phyloP scores from a whole-genome alignment of 2,797 vertebrate species.

The Sebastes paucispinis region DNA sequence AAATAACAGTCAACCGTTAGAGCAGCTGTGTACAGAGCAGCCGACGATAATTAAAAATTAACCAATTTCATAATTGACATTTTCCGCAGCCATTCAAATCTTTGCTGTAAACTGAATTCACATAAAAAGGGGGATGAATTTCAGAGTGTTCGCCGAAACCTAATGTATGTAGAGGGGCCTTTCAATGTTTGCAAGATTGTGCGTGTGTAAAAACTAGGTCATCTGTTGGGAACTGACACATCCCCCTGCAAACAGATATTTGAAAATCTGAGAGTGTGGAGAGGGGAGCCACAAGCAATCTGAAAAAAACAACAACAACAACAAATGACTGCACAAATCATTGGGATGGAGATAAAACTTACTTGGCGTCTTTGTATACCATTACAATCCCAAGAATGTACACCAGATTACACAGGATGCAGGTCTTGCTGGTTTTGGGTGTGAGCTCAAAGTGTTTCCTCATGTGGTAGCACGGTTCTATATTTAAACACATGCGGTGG shows the following conservation, averaged over 20 bases:
- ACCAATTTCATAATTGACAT: conserved; percentile 76
- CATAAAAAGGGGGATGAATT: conserved; percentile 39
- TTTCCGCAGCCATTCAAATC: conserved; percentile 63
- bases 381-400: conserved; percentile 63
- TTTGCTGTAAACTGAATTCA: conserved; percentile 51
- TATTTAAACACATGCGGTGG: conserved; percentile 69
- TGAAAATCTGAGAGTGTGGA: conserved; percentile 77
- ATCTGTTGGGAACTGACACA: conserved; percentile 83
- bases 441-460: conserved; percentile 47
- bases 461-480: conserved; percentile 46
- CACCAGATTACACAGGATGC: conserved; percentile 63
- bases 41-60: conserved; percentile 80
- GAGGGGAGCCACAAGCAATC: conserved; percentile 74
- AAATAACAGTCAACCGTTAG: conserved; percentile 71
- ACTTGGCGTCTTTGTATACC: conserved; percentile 62
- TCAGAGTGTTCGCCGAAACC: conserved; percentile 45
- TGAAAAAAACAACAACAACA: conserved; percentile 54
- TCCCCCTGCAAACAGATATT: conserved; percentile 81
- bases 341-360: conserved; percentile 65
- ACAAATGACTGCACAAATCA: conserved; percentile 78
- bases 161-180: conserved; percentile 69
- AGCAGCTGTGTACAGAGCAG: conserved; percentile 69
- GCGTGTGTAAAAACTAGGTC: conserved; percentile 82
- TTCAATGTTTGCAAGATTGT: conserved; percentile 69
- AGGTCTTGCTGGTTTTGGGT: conserved; percentile 62